Base-by-base conservation (phyloP, 2,888 invertebrate species). In the Pterobdella sp. region DNA sequence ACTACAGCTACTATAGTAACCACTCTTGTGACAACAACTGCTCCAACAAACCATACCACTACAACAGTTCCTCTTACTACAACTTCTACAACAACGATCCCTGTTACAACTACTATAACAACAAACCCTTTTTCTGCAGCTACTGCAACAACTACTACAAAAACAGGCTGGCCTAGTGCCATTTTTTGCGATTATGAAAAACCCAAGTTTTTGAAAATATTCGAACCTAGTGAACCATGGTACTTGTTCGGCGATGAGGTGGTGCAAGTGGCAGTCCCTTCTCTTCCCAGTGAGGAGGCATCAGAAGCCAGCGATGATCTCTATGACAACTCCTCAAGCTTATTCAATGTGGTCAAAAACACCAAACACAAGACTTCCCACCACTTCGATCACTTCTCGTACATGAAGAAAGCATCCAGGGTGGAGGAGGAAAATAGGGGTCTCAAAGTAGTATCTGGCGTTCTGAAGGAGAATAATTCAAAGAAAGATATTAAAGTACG, bases 221-320 rank as follows among this genome's bases (percentile, higher is more conserved):
- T 71, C 71, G 35, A 71, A 35, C 36, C 60, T n/a, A 60, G 60
- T 18, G 71, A 71, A 34, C 60, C 56, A 2, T 71, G 71, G 71
- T 63, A 71, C 36, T 4, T 35, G 22, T 52, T 34, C 31, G 69
- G n/a, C n/a, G 32, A 69, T 10, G 69, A 69, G 22, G 65, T 65
- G 2, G 4, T 29, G 65, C 31, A 65, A 4, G n/a, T n/a, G n/a
- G n/a, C n/a, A n/a, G n/a, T n/a, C n/a, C n/a, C n/a, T n/a, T n/a
- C n/a, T n/a, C n/a, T 26, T n/a, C 18, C 7, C 60, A 56, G 60
- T 56, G 60, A 26, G 18, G 60, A 22, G 4, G 60, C 4, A 22
- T 56, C n/a, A 3, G 60, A 56, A 56, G 60, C 60, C 60, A 56
- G 60, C 18, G 42, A 42, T 14, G 18, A 42, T 18, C 42, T 42